These are phyloP conservation scores for Syngnathus rostellatus DNA, from an alignment of 2,797 vertebrate species.

Conservation along the genomic window DNA sequence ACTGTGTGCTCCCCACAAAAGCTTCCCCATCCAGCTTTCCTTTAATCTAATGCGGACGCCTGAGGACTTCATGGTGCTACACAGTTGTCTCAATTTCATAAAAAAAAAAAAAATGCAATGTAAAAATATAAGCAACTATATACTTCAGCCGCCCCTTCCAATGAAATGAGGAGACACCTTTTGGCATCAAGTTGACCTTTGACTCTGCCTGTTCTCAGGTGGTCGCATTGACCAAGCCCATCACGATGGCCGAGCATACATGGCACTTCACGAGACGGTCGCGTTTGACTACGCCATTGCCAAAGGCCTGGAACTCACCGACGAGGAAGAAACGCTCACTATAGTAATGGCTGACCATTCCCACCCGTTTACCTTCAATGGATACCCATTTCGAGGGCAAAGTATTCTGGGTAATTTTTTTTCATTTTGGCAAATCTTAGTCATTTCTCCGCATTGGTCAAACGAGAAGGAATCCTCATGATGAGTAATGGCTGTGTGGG, in stretches of 20 bases:
- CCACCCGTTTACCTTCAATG: conserved; percentile 65
- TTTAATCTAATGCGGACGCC: conserved; percentile 44
- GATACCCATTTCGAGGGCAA: conserved; percentile 68
- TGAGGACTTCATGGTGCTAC: conserved; percentile 31
- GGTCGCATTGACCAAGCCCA: conserved; percentile 76
- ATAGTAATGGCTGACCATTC: conserved; percentile 73
- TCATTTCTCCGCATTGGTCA: not conserved
- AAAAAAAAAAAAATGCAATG: conserved; percentile 36
- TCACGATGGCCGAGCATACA: conserved; percentile 55
- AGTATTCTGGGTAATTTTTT: conserved; percentile 68
- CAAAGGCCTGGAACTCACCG: conserved; percentile 64
- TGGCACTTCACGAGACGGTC: conserved; percentile 69
- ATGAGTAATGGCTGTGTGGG: not conserved
- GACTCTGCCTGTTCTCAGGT: conserved; percentile 41
- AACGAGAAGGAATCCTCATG: not conserved
- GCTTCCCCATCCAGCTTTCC: conserved; percentile 33
- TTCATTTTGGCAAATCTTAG: no score
- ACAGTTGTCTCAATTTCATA: conserved; percentile 43
- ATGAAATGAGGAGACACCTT: not conserved
- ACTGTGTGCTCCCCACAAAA: conserved; percentile 26
- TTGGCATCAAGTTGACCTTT: conserved; percentile 9
- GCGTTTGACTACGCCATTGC: conserved; percentile 64
- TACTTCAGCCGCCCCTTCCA: conserved; percentile 16
- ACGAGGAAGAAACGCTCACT: conserved; percentile 67
- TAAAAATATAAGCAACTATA: conserved; percentile 54